phyloP scores from a whole-genome alignment of 2,888 invertebrate species.

The Acrocyrtus sp. region DNA sequence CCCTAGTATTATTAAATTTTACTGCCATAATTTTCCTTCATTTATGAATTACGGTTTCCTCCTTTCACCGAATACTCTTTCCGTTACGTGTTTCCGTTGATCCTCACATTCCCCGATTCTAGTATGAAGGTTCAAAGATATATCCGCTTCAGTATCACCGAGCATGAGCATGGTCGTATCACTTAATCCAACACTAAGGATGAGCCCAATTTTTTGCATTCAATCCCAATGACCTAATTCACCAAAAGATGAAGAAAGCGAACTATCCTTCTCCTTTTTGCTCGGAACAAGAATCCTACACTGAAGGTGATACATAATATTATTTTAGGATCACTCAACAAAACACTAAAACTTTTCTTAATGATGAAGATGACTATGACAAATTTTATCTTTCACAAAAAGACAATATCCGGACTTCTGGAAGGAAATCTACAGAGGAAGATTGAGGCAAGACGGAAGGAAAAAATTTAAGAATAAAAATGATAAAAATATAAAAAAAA shows the following conservation, averaged over 20 bases:
- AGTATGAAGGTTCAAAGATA: too few relatives aligned
- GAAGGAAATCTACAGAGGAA: constrained; percentile 13
- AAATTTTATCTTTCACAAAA: constrained; percentile 26
- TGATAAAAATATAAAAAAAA: too few relatives aligned
- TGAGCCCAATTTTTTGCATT: constrained; percentile 30
- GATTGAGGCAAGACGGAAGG: not conserved
- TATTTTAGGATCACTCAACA: constrained; percentile 29
- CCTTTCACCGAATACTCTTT: too few relatives aligned
- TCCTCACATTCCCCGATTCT: too few relatives aligned
- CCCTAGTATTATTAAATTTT: too few relatives aligned
- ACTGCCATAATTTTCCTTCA: too few relatives aligned
- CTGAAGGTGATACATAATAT: not conserved
- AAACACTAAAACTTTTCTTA: constrained; percentile 22
- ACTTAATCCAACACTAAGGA: not conserved
- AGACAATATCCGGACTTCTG: constrained; percentile 12
- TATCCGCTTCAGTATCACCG: too few relatives aligned
- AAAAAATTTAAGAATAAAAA: too few relatives aligned
- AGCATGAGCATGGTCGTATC: not conserved
- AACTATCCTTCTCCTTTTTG: constrained; percentile 8
- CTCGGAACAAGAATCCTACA: too few relatives aligned
- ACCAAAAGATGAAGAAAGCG: constrained; percentile 22
- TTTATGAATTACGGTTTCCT: too few relatives aligned
- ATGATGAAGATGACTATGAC: constrained; percentile 28
- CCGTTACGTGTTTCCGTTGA: not conserved
- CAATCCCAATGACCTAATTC: constrained; percentile 42